Base-by-base conservation (phyloP, 2,113 vertebrate genomes). In the Sander lucioperca region DNA sequence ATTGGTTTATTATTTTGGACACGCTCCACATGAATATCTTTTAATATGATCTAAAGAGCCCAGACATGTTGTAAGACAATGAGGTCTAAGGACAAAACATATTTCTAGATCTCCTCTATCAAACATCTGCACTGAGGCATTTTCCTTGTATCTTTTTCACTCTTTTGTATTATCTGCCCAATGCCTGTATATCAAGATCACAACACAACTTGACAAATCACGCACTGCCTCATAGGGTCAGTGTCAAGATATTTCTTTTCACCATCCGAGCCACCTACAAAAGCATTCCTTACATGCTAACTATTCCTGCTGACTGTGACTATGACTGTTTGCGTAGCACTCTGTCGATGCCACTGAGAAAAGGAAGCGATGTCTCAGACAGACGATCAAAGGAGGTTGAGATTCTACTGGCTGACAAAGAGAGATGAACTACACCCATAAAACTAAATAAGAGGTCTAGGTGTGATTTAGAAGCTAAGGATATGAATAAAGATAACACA, bases 271-370 rank as follows among this genome's bases (percentile, higher is more conserved):
- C 76, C 64, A 56, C 39, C 79, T 72, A 75, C n/a, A 4, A 27
- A 27, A 48, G 30, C 51, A 7, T 89, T 78, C 48, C 45, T 58
- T 36, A 77, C 61, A 89, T 86, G 25, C 67, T 54, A 30, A 63
- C 27, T 73, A 88, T 91, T 80, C 78, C 77, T 14, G 18, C 36
- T 47, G 54, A 65, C 39, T 53, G 61, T 56, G 15, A 65, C 39
- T 53, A 54, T 56, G 15, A 16, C 33, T 47, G 56, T 39, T 9
- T 50, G 67, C 19, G 36, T n/a, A 16, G 16, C 73, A n/a, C 71
- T 59, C 11, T 30, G 12, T 69, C 3, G 11, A 61, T 61, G 48
- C 1, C 64, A 21, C 48, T 21, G 58, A 56, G 3, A 72, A 68
- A 73, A 73, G 9, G 36, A 58, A 70, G 47, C 1, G 1, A 56